phyloP scores from a whole-genome alignment of 2,797 vertebrate species.

The Sciaenops ocellatus region DNA sequence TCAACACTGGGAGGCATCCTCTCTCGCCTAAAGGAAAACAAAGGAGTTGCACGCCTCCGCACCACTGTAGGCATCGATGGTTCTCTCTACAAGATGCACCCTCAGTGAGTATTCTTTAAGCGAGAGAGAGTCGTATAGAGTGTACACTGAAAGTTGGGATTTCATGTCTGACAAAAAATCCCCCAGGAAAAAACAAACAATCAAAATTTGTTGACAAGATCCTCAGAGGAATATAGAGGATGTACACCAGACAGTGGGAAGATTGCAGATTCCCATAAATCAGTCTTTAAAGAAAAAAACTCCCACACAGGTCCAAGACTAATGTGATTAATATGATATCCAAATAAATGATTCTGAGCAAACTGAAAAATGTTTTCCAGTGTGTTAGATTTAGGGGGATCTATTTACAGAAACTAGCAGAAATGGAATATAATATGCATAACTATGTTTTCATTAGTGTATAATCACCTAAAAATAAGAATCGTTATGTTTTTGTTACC shows the following conservation, averaged over 20 bases:
- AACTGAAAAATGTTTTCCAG: too few relatives aligned
- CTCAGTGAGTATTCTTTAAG: conserved; percentile 90
- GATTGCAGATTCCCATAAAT: conserved; percentile 3
- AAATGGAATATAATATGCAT: too few relatives aligned
- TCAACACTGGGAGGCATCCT: conserved; percentile 92
- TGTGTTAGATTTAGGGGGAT: too few relatives aligned
- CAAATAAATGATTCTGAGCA: neutral
- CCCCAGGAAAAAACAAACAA: neutral
- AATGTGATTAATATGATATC: neutral
- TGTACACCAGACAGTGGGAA: neutral
- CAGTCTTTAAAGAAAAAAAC: neutral
- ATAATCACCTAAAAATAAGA: too few relatives aligned
- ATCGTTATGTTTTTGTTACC: too few relatives aligned
- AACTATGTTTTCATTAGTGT: too few relatives aligned
- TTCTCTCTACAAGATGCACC: conserved; percentile 98
- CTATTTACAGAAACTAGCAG: too few relatives aligned
- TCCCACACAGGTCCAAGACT: neutral
- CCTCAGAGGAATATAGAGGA: conserved; percentile 11
- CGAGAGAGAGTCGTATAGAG: neutral
- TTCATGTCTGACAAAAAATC: neutral
- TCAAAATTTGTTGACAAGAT: neutral
- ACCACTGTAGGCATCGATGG: conserved; percentile 98
- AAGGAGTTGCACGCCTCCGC: conserved; percentile 89
- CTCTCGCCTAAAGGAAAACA: conserved; percentile 93
- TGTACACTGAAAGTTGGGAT: neutral